Conservation (phyloP, 2,888 invertebrate species). For the Erebia palarica region DNA sequence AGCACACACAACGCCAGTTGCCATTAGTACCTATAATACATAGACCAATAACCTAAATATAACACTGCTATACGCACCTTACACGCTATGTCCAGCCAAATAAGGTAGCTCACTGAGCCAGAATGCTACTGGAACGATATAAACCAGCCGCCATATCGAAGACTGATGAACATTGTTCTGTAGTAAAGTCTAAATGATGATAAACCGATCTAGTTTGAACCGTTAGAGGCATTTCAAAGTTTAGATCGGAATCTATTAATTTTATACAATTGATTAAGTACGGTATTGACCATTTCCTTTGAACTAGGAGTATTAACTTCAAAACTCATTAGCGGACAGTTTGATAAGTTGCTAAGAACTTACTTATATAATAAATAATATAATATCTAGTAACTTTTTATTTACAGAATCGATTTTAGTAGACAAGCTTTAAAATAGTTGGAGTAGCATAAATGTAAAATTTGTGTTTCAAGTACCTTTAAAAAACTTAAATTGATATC, state of each 20-base stretch:
- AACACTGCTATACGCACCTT: too few relatives aligned
- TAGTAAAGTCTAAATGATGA: constrained; percentile 33
- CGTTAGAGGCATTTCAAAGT: constrained; percentile 13
- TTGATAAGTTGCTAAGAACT: too few relatives aligned
- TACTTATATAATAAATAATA: too few relatives aligned
- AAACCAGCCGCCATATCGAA: constrained; percentile 16
- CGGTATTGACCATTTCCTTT: not conserved
- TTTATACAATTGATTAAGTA: constrained; percentile 2
- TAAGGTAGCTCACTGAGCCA: not conserved
- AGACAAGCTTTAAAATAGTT: too few relatives aligned
- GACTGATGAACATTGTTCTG: constrained; percentile 31
- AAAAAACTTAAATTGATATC: too few relatives aligned
- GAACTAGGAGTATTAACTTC: not conserved
- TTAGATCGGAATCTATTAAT: constrained; percentile 24
- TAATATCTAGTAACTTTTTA: too few relatives aligned
- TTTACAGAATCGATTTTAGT: too few relatives aligned
- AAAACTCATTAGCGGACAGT: not conserved
- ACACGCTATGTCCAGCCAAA: not conserved
- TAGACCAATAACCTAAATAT: too few relatives aligned
- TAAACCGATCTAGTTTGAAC: constrained; percentile 21
- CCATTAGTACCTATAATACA: too few relatives aligned
- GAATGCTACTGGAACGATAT: not conserved
- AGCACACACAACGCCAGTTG: too few relatives aligned
- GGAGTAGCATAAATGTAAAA: too few relatives aligned
- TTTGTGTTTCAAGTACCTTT: too few relatives aligned